Base-by-base conservation (phyloP, 2,113 vertebrate species). In the Atractosteus spatula region DNA sequence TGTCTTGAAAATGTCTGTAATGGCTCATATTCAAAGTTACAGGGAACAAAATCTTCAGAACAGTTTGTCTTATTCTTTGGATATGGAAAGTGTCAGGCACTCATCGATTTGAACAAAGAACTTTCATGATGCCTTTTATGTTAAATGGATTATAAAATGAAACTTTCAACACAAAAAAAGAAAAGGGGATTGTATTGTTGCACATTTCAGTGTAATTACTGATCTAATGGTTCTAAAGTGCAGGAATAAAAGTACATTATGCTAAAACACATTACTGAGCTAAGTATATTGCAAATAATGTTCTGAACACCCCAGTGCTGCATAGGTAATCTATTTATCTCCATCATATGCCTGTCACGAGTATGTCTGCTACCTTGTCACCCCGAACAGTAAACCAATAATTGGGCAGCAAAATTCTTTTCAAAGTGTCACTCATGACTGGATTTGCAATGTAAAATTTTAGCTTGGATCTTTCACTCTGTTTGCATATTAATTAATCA, bases 121-220 rank as follows among this genome's bases (percentile, higher is more conserved):
- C 71, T 77, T 82, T 84, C 72, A 55, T 76, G 74, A 75, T 73
- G 73, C 78, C 67, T 83, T 84, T 82, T 81, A 82, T 74, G 71
- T 29, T 68, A 85, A 84, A 86, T 84, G 80, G 73, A 69, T 75
- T 77, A 61, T 71, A 67, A 74, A 80, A 78, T 81, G 81, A 86
- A 89, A 83, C n/a, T n/a, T 4, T 29, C 29, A 29, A 51, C 10
- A 51, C 10, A 51, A 51, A 51, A 5, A 51, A 51, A 51, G 10
- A 51, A 51, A 7, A 51, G 47, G 47, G 74, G 70, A 77, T 75
- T 64, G 77, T 68, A 73, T 81, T 84, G 82, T 81, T 83, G 80
- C 81, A 72, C 77, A 79, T 66, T 71, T 71, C 67, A 75, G 72
- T 70, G 73, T 82, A 79, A 79, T 77, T 79, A 76, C 77, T 68